A percentile compares a stretch with the other conserved stretches of the same genome.
phyloP scores from a whole-genome alignment of 2,113 vertebrate genomes.

The Catharus bicknelli region DNA sequence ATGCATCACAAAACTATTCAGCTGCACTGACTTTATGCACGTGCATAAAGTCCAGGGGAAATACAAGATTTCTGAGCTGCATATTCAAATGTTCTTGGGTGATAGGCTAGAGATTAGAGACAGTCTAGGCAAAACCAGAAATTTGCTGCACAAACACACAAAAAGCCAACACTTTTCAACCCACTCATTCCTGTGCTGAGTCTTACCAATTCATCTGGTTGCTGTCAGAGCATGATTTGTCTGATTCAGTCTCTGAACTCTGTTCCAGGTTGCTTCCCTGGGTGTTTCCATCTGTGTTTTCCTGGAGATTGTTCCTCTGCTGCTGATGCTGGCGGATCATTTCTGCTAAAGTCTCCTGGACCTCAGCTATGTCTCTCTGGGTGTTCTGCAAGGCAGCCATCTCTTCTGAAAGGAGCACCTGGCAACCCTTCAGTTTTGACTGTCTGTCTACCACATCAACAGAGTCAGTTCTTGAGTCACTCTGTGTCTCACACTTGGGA shows the following conservation, averaged over 20 bases:
- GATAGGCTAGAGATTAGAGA: neutral
- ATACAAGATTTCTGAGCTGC: neutral
- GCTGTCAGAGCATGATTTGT: neutral
- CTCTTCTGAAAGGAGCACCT: slow-evolving; percentile 80
- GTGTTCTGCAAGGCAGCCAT: slow-evolving; percentile 82
- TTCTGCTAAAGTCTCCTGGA: slow-evolving; percentile 80
- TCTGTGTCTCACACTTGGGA: neutral
- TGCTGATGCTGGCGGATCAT: slow-evolving; percentile 88
- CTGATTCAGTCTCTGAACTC: neutral
- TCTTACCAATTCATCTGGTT: slow-evolving; percentile 59
- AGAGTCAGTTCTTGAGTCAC: neutral
- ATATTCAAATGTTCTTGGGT: neutral
- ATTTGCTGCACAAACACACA: neutral
- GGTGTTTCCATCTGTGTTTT: neutral
- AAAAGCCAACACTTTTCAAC: neutral
- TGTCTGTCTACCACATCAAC: neutral
- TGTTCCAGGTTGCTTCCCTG: slow-evolving; percentile 36
- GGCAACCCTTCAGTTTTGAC: slow-evolving; percentile 52
- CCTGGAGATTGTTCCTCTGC: slow-evolving; percentile 68
- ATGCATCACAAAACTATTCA: neutral
- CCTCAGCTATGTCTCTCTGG: slow-evolving; percentile 73
- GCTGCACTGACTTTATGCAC: neutral
- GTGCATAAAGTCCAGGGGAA: neutral
- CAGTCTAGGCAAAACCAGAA: neutral
- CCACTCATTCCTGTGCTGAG: neutral